These are phyloP conservation scores for Drosophila pachea DNA, from an alignment of 1,140 invertebrate species.

Conservation along the genomic window DNA sequence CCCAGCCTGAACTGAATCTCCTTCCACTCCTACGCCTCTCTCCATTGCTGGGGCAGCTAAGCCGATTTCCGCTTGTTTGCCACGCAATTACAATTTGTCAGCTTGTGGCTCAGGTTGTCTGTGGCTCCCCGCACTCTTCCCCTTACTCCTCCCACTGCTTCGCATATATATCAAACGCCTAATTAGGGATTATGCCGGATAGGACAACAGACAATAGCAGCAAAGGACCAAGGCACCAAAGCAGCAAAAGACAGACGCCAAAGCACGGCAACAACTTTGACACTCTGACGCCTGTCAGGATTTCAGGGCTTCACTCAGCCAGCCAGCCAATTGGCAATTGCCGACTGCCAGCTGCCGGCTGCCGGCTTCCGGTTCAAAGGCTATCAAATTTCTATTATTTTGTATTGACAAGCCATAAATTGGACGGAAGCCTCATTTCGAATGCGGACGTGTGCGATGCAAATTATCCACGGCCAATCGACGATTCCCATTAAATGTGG, in stretches of 20 bases:
- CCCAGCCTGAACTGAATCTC: background rate
- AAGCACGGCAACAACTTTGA: slow-evolving; percentile 16
- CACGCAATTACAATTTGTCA: slow-evolving; percentile 77
- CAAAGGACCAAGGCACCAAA: background rate
- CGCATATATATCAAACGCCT: slow-evolving; percentile 53
- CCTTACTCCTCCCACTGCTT: slow-evolving; percentile 2
- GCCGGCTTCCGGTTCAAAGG: slow-evolving; percentile 8
- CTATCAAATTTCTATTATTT: slow-evolving; percentile 12
- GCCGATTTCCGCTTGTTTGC: slow-evolving; percentile 75
- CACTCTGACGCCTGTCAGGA: slow-evolving; percentile 31
- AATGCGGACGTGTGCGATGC: background rate
- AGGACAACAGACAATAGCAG: slow-evolving; percentile 19
- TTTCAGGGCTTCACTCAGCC: slow-evolving; percentile 21
- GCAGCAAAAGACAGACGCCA: background rate
- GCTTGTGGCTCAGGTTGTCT: slow-evolving; percentile 30
- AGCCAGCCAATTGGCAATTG: background rate
- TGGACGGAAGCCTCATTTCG: background rate
- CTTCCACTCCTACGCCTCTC: background rate
- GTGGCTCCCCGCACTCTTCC: slow-evolving; percentile 12
- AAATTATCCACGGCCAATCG: background rate
- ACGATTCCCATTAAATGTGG: no score
- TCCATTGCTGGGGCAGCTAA: slow-evolving; percentile 38
- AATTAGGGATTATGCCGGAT: slow-evolving; percentile 68
- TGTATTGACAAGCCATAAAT: slow-evolving; percentile 33
- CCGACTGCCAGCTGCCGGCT: no score